Evolutionary conservation across 2,113 vertebrate genomes (phyloP).

Genomic region (Paralichthys olivaceus): DNA sequence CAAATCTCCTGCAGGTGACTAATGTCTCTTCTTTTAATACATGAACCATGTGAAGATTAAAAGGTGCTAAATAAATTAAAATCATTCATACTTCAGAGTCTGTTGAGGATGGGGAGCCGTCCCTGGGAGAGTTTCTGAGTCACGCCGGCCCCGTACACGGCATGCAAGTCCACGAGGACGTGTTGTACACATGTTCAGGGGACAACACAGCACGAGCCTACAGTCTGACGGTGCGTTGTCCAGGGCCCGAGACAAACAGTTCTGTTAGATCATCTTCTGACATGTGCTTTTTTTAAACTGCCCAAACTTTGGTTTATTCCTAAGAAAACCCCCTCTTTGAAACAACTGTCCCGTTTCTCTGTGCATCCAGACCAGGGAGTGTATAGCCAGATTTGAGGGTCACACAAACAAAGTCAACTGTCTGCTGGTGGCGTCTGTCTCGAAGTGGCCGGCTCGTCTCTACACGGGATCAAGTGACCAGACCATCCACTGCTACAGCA

Average conservation of each 20-base stretch:
- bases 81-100: conserved; percentile 72
- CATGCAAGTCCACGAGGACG: conserved; percentile 90
- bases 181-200: conserved; percentile 93
- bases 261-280: too few species aligned
- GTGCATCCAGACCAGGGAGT: conserved; percentile 86
- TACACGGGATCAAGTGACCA: conserved; percentile 96
- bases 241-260: too few species aligned
- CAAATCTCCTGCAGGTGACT: conserved; percentile 84
- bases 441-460: conserved; percentile 83
- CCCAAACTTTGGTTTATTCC: too few species aligned
- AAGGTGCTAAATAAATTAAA: fast-evolving
- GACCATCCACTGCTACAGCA: conserved; percentile 89
- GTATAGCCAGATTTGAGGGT: conserved; percentile 89
- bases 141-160: conserved; percentile 90
- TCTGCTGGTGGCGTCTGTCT: conserved; percentile 86
- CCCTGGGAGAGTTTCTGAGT: conserved; percentile 87
- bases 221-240: conserved; percentile 85
- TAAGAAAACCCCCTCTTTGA: too few species aligned
- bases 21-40: neutral
- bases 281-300: neutral
- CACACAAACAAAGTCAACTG: conserved; percentile 95
- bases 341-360: neutral
- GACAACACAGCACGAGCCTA: conserved; percentile 93
- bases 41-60: neutral
- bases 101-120: conserved; percentile 87